Base-by-base conservation (phyloP, 2,797 vertebrate species). In the Cirrhinus mrigala region DNA sequence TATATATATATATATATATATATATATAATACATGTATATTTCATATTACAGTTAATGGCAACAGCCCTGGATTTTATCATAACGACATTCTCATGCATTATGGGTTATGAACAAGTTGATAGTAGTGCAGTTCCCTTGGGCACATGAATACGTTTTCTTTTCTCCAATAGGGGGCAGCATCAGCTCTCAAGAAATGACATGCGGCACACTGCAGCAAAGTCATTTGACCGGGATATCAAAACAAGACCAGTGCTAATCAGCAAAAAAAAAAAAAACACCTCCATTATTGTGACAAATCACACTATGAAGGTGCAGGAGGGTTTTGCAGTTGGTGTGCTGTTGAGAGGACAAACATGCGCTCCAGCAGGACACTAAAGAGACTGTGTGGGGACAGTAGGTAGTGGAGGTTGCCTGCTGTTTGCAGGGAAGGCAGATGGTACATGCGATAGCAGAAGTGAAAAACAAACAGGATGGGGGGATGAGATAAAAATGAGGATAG, bases 211-310 rank as follows among this genome's bases (percentile, higher is more conserved):
- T 94, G 91, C 92, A 92, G 90, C 46, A 71, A 88, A 85, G 79
- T 86, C 86, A 89, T 91, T 92, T 94, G 93, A 95, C 94, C 94
- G 94, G 94, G 87, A 94, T 94, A 91, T 91, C 79, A 74, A 73
- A 88, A 92, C 89, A 89, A 90, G 77, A 79, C 87, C 90, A 90
- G 85, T 81, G 68, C 64, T 92, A 24, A 85, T 76, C 90, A 87
- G 85, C 77, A 82, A 79, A 56, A 37, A 66, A 87, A 88, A 82
- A 79, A 56, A 37, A 66, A 87, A 88, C 83, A 86, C 88, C 66
- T 27, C 83, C 64, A 56, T 90, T 90, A 44, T 84, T 60, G 84
- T 62, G 78, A 89, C 89, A 90, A 91, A 91, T 79, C 74, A 70
- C 81, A 90, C 88, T 22, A 40, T 77, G 56, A 16, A 20, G 27